Evolutionary conservation across 2,797 vertebrate species (phyloP).

Genomic region (Anguilla obscura): DNA sequence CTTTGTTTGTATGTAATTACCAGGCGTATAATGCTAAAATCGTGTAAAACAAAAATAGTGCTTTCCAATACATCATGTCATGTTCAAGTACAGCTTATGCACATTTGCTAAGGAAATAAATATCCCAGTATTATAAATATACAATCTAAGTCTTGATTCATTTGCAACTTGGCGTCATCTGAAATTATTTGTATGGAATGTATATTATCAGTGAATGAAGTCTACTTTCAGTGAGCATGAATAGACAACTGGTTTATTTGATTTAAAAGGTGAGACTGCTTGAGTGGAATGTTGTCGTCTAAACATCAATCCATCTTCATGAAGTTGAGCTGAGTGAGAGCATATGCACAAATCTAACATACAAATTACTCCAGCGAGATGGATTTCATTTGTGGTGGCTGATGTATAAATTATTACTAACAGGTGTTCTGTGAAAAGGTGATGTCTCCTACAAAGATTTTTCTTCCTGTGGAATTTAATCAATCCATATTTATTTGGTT

Average conservation of each 20-base stretch:
- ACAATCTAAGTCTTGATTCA: not conserved
- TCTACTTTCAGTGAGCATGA: constrained; percentile 13
- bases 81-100: too few relatives aligned
- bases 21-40: too few relatives aligned
- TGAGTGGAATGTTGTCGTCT: constrained; percentile 3
- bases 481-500: not conserved
- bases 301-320: constrained; percentile 1
- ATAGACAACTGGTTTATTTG: constrained; percentile 28
- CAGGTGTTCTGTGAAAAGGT: not conserved
- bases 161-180: not conserved
- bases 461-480: not conserved
- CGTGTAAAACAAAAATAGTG: too few relatives aligned
- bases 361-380: constrained; percentile 15
- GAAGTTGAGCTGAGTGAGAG: not conserved
- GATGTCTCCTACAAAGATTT: not conserved
- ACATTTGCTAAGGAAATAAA: not conserved
- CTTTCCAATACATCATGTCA: too few relatives aligned
- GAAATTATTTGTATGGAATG: constrained; percentile 9
- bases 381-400: not conserved
- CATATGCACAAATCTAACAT: not conserved
- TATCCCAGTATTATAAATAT: not conserved
- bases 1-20: too few relatives aligned
- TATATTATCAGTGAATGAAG: constrained; percentile 9
- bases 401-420: not conserved
- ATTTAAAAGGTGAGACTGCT: constrained; percentile 22